phyloP scores from a whole-genome alignment of 2,888 invertebrate genomes.

The Odiellus spinosus region DNA sequence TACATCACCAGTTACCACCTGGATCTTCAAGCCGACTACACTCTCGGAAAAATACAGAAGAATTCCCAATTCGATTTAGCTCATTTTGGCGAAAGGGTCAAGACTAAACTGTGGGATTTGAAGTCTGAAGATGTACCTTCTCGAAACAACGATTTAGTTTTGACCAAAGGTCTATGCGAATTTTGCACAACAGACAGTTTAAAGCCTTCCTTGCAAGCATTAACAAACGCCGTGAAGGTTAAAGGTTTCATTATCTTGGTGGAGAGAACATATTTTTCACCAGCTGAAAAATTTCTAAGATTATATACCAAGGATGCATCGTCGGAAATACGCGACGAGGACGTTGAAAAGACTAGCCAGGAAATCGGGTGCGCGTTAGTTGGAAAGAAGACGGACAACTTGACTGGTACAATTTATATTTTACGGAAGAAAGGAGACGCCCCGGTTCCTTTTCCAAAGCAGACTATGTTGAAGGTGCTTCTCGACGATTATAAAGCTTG shows the following conservation, averaged over 20 bases:
- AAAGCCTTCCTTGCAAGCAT: constrained; percentile 6
- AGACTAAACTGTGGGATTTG: constrained; percentile 46
- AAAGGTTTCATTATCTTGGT: constrained; percentile 48
- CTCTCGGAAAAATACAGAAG: constrained; percentile 36
- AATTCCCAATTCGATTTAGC: constrained; percentile 16
- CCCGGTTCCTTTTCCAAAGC: not conserved
- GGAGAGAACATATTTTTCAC: constrained; percentile 18
- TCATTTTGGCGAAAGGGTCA: constrained; percentile 33
- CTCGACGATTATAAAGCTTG: constrained; percentile 34
- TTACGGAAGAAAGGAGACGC: not conserved
- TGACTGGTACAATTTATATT: constrained; percentile 4
- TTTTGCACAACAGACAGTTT: constrained; percentile 1
- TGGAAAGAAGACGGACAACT: constrained; percentile 3
- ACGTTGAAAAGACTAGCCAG: not conserved
- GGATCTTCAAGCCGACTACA: constrained; percentile 38
- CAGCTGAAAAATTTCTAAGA: constrained; percentile 20
- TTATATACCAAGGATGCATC: no score
- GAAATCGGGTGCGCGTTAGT: not conserved
- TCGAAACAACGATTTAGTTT: constrained; percentile 24
- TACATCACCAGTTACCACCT: constrained; percentile 12
- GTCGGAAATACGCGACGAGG: not conserved
- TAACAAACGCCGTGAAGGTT: constrained; percentile 31
- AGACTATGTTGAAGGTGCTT: constrained; percentile 6
- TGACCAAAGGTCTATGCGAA: constrained; percentile 19
- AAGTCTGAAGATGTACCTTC: constrained; percentile 27